Evolutionary conservation across 2,797 vertebrate species (phyloP), one percentile per base, ranked within the genome.

Genomic region (Aplochiton taeniatus): DNA sequence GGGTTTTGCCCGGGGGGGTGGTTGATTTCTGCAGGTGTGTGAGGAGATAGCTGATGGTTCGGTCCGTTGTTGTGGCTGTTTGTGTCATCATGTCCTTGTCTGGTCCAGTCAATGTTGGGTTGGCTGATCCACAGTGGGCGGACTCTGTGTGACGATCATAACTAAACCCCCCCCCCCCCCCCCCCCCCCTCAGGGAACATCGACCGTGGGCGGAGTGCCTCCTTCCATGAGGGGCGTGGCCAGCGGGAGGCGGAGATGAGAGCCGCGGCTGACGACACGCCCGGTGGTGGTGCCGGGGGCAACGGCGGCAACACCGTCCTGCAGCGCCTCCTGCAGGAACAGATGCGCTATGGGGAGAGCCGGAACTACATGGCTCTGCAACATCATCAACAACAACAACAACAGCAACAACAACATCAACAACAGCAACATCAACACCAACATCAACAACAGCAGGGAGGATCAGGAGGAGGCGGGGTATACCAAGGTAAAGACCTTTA

Each of bases 301-400:
- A 80, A 88, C 0, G 78, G 87, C 60, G 85, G 93, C 89, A 96
- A 94, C 6, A 96, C 94, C 31, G 97, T 99, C 72, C 91, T 99
- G 75, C 97, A 99, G 83, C 95, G 97, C 75, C 94, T 99, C 88
- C 91, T 99, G 80, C 97, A 99, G 90, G 97, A 99, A 90, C 96
- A 99, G 89, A 96, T 98, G 85, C 90, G 95, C 82, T 95, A 94
- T 92, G 94, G 94, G 75, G 95, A 95, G 82, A 94, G 94, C 82
- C 93, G 96, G 42, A 98, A 94, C 86, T 94, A 96, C 19, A 93
- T 98, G 68, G 93, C 93, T 77, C 88, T 94, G 85, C 95, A 95
- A 73, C 94, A 95, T 66, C 94, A 95, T 65, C 18, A 90, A 69
- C 79, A 76, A 17, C 78, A 83, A 71, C 19, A 89, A 63, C 78